These are phyloP conservation scores for Eupristina koningsbergeri DNA, from an alignment of 1,140 invertebrate species.

Conservation along the genomic window DNA sequence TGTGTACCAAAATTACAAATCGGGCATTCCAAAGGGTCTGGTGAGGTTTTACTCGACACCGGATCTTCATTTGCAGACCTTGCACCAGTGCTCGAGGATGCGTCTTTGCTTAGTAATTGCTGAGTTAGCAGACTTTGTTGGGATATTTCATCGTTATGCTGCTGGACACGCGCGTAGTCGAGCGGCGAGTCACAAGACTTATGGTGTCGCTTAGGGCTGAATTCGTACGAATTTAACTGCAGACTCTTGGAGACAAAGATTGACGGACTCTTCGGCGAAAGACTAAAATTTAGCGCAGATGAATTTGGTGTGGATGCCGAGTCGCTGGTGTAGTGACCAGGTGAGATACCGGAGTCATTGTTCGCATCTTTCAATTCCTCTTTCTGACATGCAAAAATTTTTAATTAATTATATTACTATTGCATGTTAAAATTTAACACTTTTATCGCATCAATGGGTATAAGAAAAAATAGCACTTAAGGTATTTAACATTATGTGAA, in stretches of 20 bases:
- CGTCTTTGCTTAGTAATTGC: not conserved
- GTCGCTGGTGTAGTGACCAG: slow-evolving; percentile 57
- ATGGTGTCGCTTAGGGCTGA: slow-evolving; percentile 50
- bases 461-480: too few relatives aligned
- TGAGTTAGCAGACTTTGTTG: not conserved
- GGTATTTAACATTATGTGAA: too few relatives aligned
- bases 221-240: slow-evolving; percentile 44
- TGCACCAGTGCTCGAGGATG: not conserved
- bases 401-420: too few relatives aligned
- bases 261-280: slow-evolving; percentile 55
- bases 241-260: slow-evolving; percentile 53
- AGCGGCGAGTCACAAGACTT: slow-evolving; percentile 49
- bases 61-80: not conserved
- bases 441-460: too few relatives aligned
- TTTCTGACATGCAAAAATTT: slow-evolving; percentile 47
- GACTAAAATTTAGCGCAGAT: slow-evolving; percentile 44
- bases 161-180: slow-evolving; percentile 31
- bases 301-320: slow-evolving; percentile 57
- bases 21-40: slow-evolving; percentile 51
- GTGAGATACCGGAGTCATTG: slow-evolving; percentile 59
- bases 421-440: too few relatives aligned
- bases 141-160: not conserved
- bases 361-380: slow-evolving; percentile 55
- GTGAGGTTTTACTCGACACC: not conserved
- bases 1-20: slow-evolving; percentile 51